Percentiles rank a stretch among this genome's conserved stretches.
phyloP scores from a whole-genome alignment of 1,140 invertebrate species.

The Scaptomyza montana region DNA sequence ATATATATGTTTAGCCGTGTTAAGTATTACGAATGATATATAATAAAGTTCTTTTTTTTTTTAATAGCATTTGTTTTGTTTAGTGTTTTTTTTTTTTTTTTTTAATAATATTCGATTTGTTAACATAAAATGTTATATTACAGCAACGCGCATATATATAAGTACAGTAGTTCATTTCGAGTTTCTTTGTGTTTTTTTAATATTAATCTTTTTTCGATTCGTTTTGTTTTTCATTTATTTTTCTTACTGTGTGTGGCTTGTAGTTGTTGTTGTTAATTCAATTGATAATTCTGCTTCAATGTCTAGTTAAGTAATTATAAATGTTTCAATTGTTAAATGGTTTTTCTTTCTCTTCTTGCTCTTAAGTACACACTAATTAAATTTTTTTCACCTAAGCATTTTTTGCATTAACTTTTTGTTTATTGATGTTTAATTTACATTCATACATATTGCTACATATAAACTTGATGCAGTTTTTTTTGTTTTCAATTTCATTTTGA shows the following conservation, averaged over 20 bases:
- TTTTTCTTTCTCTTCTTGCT: constrained; percentile 33
- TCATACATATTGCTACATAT: constrained; percentile 79
- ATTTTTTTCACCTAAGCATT: constrained; percentile 81
- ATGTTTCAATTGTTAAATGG: constrained; percentile 71
- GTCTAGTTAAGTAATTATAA: constrained; percentile 73
- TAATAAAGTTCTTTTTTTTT: constrained; percentile 34
- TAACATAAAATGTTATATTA: constrained; percentile 78
- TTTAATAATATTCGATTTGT: constrained; percentile 54
- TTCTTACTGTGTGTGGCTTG: constrained; percentile 34
- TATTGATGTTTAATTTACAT: constrained; percentile 73
- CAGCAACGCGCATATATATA: constrained; percentile 74
- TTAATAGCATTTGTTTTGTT: constrained; percentile 24
- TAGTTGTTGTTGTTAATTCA: constrained; percentile 19
- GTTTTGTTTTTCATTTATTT: constrained; percentile 37
- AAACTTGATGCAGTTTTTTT: constrained; percentile 63
- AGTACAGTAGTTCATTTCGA: constrained; percentile 75
- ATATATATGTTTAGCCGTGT: constrained; percentile 25
- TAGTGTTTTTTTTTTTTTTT: constrained; percentile 12
- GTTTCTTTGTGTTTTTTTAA: constrained; percentile 39
- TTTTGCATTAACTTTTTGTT: constrained; percentile 65
- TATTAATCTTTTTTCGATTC: not conserved
- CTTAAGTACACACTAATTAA: constrained; percentile 81
- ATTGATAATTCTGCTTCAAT: constrained; percentile 51
- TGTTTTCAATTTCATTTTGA: constrained; percentile 29
- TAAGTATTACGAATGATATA: constrained; percentile 51